A percentile compares a stretch with the other conserved stretches of the same genome.
phyloP scores from a whole-genome alignment of 2,113 vertebrate species.

The Cynocephalus volans region DNA sequence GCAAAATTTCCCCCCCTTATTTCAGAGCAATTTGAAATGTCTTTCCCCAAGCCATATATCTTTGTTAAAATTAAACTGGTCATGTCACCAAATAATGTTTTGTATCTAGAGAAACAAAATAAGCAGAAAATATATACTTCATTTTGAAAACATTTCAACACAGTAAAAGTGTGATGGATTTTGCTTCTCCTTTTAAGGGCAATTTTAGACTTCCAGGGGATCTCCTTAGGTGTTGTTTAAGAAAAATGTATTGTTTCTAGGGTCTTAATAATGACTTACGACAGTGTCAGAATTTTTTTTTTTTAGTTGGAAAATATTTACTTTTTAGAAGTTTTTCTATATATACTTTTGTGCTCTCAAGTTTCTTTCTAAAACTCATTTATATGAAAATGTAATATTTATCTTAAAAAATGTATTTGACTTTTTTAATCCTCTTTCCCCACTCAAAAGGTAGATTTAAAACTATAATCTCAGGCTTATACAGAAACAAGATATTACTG shows the following conservation, averaged over 20 bases:
- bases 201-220: neutral
- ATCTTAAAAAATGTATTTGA: slow-evolving; percentile 55
- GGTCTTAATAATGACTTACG: slow-evolving; percentile 29
- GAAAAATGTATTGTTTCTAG: slow-evolving; percentile 56
- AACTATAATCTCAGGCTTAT: slow-evolving; percentile 67
- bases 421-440: slow-evolving; percentile 64
- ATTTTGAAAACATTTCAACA: slow-evolving; percentile 26
- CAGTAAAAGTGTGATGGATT: neutral
- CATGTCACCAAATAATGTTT: neutral
- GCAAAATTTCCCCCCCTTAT: neutral
- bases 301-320: neutral
- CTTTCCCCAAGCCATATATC: neutral
- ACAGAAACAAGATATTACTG: slow-evolving; percentile 59
- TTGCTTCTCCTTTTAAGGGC: neutral
- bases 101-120: slow-evolving; percentile 13
- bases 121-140: neutral
- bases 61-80: slow-evolving; percentile 28
- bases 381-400: slow-evolving; percentile 60
- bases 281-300: neutral
- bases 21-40: slow-evolving; percentile 13
- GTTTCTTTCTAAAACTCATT: slow-evolving; percentile 70
- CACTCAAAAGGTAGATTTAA: neutral
- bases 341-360: neutral
- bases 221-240: neutral
- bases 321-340: neutral